Evolutionary conservation across 2,888 invertebrate genomes (phyloP).

Genomic region (Epinotia brunnichana): DNA sequence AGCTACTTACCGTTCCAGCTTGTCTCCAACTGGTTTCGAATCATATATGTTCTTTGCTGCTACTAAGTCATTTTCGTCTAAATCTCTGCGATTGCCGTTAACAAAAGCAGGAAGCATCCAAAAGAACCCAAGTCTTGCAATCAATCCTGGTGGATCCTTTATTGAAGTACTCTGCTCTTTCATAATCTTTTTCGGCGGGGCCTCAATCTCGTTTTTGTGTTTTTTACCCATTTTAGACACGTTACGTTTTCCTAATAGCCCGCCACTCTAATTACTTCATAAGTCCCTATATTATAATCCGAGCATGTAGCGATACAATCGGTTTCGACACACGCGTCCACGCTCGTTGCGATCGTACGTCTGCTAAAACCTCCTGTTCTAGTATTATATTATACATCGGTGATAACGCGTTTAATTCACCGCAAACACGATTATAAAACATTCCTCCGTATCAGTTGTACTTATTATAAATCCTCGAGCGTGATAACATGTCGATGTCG

Average conservation of each 20-base stretch:
- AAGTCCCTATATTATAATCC: not conserved
- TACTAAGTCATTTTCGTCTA: constrained; percentile 89
- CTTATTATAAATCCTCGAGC: constrained; percentile 4
- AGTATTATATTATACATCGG: constrained; percentile 15
- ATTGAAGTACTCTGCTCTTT: constrained; percentile 49
- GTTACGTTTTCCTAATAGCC: not conserved
- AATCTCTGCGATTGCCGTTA: constrained; percentile 87
- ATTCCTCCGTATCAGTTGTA: constrained; percentile 21
- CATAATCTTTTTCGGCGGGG: constrained; percentile 37
- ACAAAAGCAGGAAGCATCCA: constrained; percentile 91
- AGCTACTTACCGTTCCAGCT: constrained; percentile 84
- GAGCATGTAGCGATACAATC: not conserved
- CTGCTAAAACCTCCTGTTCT: constrained; percentile 14
- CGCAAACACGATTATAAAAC: constrained; percentile 34
- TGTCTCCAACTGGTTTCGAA: constrained; percentile 87
- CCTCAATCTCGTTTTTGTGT: constrained; percentile 50
- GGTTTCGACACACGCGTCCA: constrained; percentile 10
- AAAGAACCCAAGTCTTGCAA: constrained; percentile 87
- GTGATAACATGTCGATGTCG: constrained; percentile 11
- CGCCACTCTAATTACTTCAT: constrained; percentile 16
- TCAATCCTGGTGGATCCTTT: constrained; percentile 65
- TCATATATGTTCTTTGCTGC: constrained; percentile 87
- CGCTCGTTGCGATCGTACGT: constrained; percentile 11
- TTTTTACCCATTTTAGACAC: constrained; percentile 46
- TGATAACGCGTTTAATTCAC: constrained; percentile 10